These are phyloP conservation scores for Tenodera sinensis DNA, from an alignment of 2,888 invertebrate genomes.

Conservation along the genomic window DNA sequence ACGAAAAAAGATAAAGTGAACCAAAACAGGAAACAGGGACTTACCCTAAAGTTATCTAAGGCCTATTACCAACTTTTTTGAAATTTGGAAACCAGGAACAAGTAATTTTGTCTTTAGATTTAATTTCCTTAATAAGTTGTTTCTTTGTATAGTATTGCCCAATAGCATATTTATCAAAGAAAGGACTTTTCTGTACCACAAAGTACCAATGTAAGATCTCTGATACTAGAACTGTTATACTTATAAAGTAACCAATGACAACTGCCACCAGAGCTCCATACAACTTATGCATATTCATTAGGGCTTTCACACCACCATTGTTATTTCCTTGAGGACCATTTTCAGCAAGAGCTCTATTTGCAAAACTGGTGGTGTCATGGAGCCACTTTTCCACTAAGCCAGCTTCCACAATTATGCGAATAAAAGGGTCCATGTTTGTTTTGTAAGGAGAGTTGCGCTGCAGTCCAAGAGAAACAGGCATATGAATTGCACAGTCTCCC, in stretches of 20 bases:
- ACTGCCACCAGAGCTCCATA: conserved; percentile 73
- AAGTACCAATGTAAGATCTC: conserved; percentile 68
- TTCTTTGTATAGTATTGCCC: conserved; percentile 48
- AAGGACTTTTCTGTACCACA: conserved; percentile 62
- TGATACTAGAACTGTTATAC: conserved; percentile 53
- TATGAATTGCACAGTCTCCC: conserved; percentile 73
- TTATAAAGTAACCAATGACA: conserved; percentile 63
- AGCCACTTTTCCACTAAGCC: conserved; percentile 78
- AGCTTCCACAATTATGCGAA: conserved; percentile 66
- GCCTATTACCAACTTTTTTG: neutral
- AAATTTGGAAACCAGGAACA: neutral
- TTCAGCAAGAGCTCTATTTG: conserved; percentile 55
- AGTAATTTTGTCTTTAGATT: neutral
- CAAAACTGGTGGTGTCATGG: conserved; percentile 59
- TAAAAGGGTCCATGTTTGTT: conserved; percentile 36
- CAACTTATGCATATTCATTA: conserved; percentile 73
- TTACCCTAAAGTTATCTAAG: neutral
- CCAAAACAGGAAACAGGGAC: too few species aligned
- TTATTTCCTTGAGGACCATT: neutral
- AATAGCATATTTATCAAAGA: conserved; percentile 66
- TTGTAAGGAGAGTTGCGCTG: conserved; percentile 79
- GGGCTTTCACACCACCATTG: conserved; percentile 45
- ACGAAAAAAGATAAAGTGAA: too few species aligned
- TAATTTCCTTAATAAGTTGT: neutral
- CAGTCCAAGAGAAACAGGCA: conserved; percentile 77